Conservation (phyloP, 2,113 vertebrate genomes). For the Cardinalis cardinalis region DNA sequence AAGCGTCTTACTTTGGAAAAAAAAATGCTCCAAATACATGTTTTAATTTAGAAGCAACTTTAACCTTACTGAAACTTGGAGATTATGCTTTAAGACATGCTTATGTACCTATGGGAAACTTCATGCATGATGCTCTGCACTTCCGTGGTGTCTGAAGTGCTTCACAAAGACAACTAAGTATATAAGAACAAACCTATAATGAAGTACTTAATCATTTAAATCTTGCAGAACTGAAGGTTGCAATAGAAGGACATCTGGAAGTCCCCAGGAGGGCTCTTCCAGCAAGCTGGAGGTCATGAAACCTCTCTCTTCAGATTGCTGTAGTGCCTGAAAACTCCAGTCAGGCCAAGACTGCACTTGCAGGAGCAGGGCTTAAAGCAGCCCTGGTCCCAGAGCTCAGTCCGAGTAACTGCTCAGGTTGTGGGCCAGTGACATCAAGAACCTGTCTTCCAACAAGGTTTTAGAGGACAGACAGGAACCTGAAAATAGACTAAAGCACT, state of each 20-base stretch:
- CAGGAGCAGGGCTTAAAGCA: not conserved
- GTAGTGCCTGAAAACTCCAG: slow-evolving; percentile 19
- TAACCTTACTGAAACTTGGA: slow-evolving; percentile 54
- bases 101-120: slow-evolving; percentile 45
- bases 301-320: not conserved
- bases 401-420: not conserved
- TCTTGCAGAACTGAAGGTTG: slow-evolving; percentile 65
- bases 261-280: not conserved
- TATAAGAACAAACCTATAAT: slow-evolving; percentile 33
- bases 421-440: not conserved
- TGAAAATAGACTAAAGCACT: not conserved
- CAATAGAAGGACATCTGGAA: not conserved
- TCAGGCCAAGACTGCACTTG: not conserved
- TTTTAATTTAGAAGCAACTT: slow-evolving; percentile 51
- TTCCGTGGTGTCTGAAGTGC: slow-evolving; percentile 8
- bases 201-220: slow-evolving; percentile 23
- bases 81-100: slow-evolving; percentile 53
- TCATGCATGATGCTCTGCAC: slow-evolving; percentile 50
- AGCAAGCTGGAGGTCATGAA: not conserved
- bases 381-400: not conserved
- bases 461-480: not conserved
- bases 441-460: not conserved
- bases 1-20: slow-evolving; percentile 38
- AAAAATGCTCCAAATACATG: slow-evolving; percentile 43
- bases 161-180: slow-evolving; percentile 45